Evolutionary conservation across 2,888 invertebrate species (phyloP), one percentile per base, ranked within the genome.

Genomic region (Drosophila fulvimacula): DNA sequence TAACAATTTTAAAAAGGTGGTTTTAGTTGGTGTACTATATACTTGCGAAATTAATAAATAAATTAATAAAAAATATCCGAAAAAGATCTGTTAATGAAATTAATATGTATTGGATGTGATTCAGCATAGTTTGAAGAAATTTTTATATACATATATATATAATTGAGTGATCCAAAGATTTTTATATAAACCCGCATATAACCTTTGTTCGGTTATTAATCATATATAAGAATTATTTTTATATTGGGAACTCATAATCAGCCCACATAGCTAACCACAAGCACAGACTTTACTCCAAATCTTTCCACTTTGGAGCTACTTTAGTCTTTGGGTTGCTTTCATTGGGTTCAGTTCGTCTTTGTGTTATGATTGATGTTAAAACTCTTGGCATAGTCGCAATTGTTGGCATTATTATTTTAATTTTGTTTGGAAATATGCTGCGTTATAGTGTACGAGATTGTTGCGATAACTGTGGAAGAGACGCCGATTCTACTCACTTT

Each of bases 371-470:
- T 34, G 42, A 62, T 49, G 19, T 2, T 7, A 27, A 21, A 30
- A 10, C 17, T 15, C 42, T 32, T 13, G 42, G 41, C 13, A 4
- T 72, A 6, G 60, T 48, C 21, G 19, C 48, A 13, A 39, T 65
- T 32, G 5, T 57, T n/a, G 19, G 13, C 10, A 27, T 5, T 46
- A n/a, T 46, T n/a, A 13, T 69, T 15, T 5, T 72, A 6, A 30
- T 61, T 13, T 30, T 65, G 17, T 9, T 72, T n/a, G 24, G 41
- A 5, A 42, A 57, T 44, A 49, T 70, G 57, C 38, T 60, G 30
- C 56, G 63, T 13, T 49, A 30, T 17, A 7, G 38, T 5, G 24
- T 36, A 1, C 11, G 39, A 19, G 53, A 13, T 27, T 70, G 61
- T 32, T 60, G 53, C 34, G 11, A 34, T 32, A n/a, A 5, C 24